A percentile compares a stretch with the other conserved stretches of the same genome.
phyloP scores from a whole-genome alignment of 1,140 invertebrate species.

The Heliconius himera region DNA sequence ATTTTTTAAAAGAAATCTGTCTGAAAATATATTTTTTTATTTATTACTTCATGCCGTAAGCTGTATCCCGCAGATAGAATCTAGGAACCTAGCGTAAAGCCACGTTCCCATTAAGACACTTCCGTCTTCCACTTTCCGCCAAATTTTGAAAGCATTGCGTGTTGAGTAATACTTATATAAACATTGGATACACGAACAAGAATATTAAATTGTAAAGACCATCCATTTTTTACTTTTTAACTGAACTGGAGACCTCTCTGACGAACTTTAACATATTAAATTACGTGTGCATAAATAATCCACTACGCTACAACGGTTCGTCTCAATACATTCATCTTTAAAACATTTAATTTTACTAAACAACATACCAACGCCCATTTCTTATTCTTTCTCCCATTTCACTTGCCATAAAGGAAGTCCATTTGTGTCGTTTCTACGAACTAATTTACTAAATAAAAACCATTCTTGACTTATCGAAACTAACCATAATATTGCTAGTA shows the following conservation, averaged over 20 bases:
- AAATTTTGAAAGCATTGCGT: no score
- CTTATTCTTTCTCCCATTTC: conserved; percentile 28
- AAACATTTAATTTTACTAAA: not conserved
- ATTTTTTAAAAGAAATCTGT: no score
- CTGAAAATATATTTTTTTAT: no score
- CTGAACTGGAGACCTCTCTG: not conserved
- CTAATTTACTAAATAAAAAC: conserved; percentile 66
- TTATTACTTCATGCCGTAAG: no score
- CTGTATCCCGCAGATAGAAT: no score
- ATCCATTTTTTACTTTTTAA: not conserved
- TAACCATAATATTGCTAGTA: conserved; percentile 50
- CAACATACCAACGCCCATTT: conserved; percentile 15
- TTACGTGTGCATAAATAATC: not conserved
- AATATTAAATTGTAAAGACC: not conserved
- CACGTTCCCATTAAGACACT: no score
- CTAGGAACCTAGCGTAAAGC: no score
- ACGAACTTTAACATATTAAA: not conserved
- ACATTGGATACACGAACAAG: no score
- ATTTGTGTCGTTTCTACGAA: conserved; percentile 62
- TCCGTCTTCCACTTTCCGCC: no score
- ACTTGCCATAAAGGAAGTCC: conserved; percentile 64
- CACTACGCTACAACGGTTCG: not conserved
- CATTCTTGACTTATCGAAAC: conserved; percentile 59
- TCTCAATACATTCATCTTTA: not conserved
- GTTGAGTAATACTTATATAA: no score